Conservation (phyloP, 2,113 vertebrate species). For the Grus americana region DNA sequence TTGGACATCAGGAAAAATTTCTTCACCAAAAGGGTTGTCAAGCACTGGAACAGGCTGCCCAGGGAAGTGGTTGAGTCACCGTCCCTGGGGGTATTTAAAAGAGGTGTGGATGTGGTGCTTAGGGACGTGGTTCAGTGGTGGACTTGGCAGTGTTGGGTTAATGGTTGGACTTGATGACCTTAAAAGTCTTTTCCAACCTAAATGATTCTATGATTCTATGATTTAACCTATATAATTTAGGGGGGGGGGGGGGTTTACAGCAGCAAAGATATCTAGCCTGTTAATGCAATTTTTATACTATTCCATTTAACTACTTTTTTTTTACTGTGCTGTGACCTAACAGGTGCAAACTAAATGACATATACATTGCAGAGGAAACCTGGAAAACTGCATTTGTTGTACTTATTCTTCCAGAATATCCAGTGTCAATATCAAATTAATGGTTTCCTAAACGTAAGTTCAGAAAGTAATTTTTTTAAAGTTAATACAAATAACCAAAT, state of each 20-base stretch:
- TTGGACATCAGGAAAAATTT: too few relatives aligned
- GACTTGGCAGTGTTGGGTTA: too few relatives aligned
- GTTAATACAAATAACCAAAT: background rate
- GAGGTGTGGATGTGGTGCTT: too few relatives aligned
- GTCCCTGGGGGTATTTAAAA: too few relatives aligned
- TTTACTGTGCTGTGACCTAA: background rate
- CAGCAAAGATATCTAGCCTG: conserved; percentile 29
- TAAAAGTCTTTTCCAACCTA: too few relatives aligned
- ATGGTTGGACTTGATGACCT: too few relatives aligned
- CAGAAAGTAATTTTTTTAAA: background rate
- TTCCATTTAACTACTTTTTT: conserved; percentile 19
- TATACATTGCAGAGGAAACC: conserved; percentile 40
- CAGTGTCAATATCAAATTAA: conserved; percentile 56
- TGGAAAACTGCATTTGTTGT: conserved; percentile 30
- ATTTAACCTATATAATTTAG: conserved; percentile 9
- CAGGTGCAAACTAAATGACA: conserved; percentile 48
- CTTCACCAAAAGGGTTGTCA: too few relatives aligned
- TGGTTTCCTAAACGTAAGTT: conserved; percentile 37
- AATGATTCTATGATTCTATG: too few relatives aligned
- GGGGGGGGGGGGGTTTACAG: background rate
- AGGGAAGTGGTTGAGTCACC: too few relatives aligned
- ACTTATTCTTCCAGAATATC: conserved; percentile 34
- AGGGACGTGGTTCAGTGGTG: too few relatives aligned
- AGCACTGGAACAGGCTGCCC: too few relatives aligned
- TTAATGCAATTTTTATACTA: conserved; percentile 20